Conservation (phyloP, 1,140 invertebrate genomes). For the Psilanteris sp. region DNA sequence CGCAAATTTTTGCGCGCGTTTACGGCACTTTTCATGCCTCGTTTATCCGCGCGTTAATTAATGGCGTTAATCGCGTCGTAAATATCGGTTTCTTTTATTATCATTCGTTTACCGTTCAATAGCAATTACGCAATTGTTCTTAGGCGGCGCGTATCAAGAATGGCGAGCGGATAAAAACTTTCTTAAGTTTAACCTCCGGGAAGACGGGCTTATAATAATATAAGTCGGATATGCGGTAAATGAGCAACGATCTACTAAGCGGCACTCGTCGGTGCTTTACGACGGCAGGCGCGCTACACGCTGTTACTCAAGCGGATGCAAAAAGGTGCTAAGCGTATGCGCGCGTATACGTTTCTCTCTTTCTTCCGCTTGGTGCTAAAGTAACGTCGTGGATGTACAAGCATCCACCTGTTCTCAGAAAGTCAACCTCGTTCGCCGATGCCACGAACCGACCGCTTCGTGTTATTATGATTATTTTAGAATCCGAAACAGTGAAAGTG, state of each 20-base stretch:
- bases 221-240: slow-evolving; percentile 60
- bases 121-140: slow-evolving; percentile 29
- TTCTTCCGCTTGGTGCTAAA: slow-evolving; percentile 51
- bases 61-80: slow-evolving; percentile 6
- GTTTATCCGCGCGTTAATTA: slow-evolving; percentile 24
- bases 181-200: slow-evolving; percentile 25
- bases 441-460: slow-evolving; percentile 31
- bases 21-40: slow-evolving; percentile 11
- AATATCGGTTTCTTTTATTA: slow-evolving; percentile 28
- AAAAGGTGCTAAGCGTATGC: slow-evolving; percentile 75
- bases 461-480: too few relatives aligned
- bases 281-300: slow-evolving; percentile 28
- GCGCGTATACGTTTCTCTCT: slow-evolving; percentile 62
- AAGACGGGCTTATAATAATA: slow-evolving; percentile 35
- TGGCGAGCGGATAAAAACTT: slow-evolving; percentile 48
- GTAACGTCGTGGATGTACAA: slow-evolving; percentile 28
- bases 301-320: slow-evolving; percentile 74
- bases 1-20: background rate
- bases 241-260: slow-evolving; percentile 51
- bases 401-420: slow-evolving; percentile 49
- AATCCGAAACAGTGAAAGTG: slow-evolving; percentile 62
- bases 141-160: background rate
- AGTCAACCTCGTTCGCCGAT: slow-evolving; percentile 52
- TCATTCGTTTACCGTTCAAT: slow-evolving; percentile 22
- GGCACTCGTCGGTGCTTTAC: slow-evolving; percentile 35